Evolutionary conservation across 1,140 invertebrate species (phyloP), one percentile per base, ranked within the genome.

Genomic region (Scaptomyza hsui): DNA sequence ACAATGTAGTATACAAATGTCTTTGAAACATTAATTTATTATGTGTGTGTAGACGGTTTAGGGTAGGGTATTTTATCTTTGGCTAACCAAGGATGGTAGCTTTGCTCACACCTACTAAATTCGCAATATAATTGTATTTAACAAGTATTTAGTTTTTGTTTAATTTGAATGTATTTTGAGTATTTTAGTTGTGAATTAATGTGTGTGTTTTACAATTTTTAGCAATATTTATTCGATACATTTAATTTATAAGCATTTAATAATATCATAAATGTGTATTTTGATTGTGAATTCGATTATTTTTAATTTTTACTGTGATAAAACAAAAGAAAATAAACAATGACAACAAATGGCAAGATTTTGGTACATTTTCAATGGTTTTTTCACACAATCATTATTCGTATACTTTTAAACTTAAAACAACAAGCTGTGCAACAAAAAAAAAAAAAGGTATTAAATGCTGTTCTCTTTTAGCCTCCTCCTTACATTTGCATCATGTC

Each of bases 251-350:
- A 85, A 86, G 80, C 67, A 85, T 80, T 74, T 63, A 80, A 74
- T 73, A 79, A 79, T 74, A 80, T 80, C 64, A 86, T 86, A 32
- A 72, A 61, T 77, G 77, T 85, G 68, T 83, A 80, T 86, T 85
- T 85, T 74, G 80, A 85, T 85, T 85, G 77, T 85, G 81, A 77
- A 86, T 67, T 86, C 73, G 49, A 70, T 85, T 86, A 76, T 79
- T 86, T 85, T 80, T 86, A 71, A 80, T 86, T 85, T 83, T 86
- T 85, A 85, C 81, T 85, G 81, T 85, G 80, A 85, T 85, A 79
- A 61, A 75, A 80, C 68, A 73, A 76, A 45, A 57, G 63, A 61
- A 60, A 86, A 74, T 76, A 86, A 57, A 83, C 68, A 83, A 80
- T 76, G 62, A 65, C 59, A 64, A 59, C 42, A 60, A 69, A 67